Conservation (phyloP, 2,797 vertebrate species). For the Odontamblyopus rebecca region DNA sequence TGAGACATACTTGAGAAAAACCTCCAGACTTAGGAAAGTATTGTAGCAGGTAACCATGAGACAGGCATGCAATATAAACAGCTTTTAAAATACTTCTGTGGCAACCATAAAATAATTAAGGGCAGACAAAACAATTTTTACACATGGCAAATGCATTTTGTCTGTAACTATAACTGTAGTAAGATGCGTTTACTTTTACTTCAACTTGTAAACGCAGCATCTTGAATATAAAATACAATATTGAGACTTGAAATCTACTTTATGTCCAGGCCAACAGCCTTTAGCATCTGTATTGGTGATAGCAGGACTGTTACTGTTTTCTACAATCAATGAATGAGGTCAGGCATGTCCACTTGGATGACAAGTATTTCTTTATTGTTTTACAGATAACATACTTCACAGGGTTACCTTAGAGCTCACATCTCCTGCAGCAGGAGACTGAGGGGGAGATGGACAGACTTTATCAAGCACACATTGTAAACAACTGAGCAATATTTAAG, state of each 20-base stretch:
- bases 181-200: neutral
- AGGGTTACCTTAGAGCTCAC: constrained; percentile 76
- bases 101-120: neutral
- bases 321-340: constrained; percentile 69
- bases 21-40: neutral
- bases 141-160: neutral
- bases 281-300: neutral
- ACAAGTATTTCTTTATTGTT: constrained; percentile 79
- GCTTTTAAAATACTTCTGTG: constrained; percentile 11
- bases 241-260: neutral
- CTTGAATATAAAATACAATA: too few relatives aligned
- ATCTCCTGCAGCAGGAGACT: constrained; percentile 68
- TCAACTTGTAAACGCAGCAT: neutral
- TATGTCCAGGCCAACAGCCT: neutral
- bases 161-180: neutral
- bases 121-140: neutral
- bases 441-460: constrained; percentile 69
- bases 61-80: neutral
- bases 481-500: constrained; percentile 79
- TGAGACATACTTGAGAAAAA: neutral
- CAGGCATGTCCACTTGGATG: constrained; percentile 71
- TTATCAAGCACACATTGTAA: constrained; percentile 80
- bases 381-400: constrained; percentile 80
- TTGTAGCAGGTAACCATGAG: neutral
- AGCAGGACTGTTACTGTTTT: constrained; percentile 35